Conservation (phyloP, 1,140 invertebrate genomes). For the Cepaea nemoralis region DNA sequence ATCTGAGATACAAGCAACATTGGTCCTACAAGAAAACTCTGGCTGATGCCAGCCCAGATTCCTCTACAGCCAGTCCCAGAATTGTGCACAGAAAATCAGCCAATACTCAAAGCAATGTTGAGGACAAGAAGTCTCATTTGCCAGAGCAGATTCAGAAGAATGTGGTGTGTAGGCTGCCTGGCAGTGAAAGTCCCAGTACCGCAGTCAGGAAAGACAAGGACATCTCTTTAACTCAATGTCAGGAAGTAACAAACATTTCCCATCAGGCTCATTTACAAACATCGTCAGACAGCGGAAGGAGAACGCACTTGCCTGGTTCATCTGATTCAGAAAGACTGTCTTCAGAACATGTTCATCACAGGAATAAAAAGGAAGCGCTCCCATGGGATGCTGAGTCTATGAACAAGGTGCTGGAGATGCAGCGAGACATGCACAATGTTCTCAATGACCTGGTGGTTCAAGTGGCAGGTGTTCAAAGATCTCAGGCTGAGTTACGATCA, state of each 20-base stretch:
- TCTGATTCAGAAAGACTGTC: background rate
- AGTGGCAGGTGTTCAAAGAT: constrained; percentile 1
- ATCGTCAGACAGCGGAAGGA: constrained; percentile 1
- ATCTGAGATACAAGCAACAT: background rate
- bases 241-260: background rate
- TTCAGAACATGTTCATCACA: too few species aligned
- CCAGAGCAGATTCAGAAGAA: background rate
- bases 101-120: background rate
- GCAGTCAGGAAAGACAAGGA: background rate
- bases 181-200: background rate
- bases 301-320: background rate
- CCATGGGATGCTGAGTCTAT: background rate
- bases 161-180: background rate
- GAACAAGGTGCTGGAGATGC: constrained; percentile 19
- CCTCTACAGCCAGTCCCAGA: background rate
- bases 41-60: background rate
- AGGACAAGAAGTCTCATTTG: background rate
- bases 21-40: background rate
- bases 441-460: constrained; percentile 7
- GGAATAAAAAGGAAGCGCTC: background rate
- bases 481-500: background rate
- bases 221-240: background rate
- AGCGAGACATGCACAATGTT: constrained; percentile 23
- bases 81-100: background rate
- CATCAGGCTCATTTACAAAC: background rate